These are phyloP conservation scores for Carabus problematicus DNA, from an alignment of 2,888 invertebrate genomes.

Conservation along the genomic window DNA sequence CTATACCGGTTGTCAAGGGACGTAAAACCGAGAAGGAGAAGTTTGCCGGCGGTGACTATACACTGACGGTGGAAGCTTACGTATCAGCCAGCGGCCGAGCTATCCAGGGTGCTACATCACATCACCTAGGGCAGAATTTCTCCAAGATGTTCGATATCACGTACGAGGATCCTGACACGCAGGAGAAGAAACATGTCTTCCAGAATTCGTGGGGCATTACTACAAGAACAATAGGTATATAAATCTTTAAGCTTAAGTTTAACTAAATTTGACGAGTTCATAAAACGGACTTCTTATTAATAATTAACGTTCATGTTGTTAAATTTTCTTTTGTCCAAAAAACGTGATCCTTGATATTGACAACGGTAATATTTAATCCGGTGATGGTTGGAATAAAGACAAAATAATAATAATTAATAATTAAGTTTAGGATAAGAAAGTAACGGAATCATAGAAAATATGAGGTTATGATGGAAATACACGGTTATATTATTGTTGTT, in stretches of 20 bases:
- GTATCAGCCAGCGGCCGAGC: constrained; percentile 92
- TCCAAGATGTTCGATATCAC: constrained; percentile 99
- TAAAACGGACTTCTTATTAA: too few species aligned
- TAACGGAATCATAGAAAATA: too few species aligned
- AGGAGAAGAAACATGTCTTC: constrained; percentile 86
- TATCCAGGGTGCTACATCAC: constrained; percentile 97
- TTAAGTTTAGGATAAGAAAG: not conserved
- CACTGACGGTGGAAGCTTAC: constrained; percentile 96
- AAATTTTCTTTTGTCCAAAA: too few species aligned
- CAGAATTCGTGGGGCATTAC: constrained; percentile 99
- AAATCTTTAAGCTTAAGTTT: too few species aligned
- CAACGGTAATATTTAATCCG: too few species aligned
- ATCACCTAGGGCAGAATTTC: constrained; percentile 98
- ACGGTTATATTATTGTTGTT: constrained; percentile 28
- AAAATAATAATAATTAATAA: too few species aligned
- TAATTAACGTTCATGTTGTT: too few species aligned
- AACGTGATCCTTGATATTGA: too few species aligned
- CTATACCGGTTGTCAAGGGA: constrained; percentile 95
- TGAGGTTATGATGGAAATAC: not conserved
- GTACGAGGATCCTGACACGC: constrained; percentile 91
- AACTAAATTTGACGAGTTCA: too few species aligned
- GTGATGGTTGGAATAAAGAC: too few species aligned
- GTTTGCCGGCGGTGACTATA: constrained; percentile 97
- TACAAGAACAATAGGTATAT: constrained; percentile 88
- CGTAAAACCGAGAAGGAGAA: constrained; percentile 99